Percentiles rank a stretch among this genome's conserved stretches.
phyloP scores from a whole-genome alignment of 92 coral and sea anemone species.

The Epizoanthus illoricatus region DNA sequence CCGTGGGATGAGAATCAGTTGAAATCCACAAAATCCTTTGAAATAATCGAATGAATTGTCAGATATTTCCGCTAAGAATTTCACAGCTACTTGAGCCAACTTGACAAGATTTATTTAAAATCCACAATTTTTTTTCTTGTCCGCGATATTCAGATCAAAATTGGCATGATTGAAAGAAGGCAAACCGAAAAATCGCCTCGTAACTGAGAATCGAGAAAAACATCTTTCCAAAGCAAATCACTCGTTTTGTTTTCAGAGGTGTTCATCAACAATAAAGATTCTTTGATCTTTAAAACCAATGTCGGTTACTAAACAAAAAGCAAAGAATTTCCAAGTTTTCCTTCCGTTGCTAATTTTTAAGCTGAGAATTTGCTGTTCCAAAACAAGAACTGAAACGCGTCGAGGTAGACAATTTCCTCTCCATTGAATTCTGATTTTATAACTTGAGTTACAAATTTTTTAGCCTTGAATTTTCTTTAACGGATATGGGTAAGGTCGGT shows the following conservation, averaged over 20 bases:
- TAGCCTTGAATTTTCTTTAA: slow-evolving; percentile 9
- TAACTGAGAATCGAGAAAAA: not conserved
- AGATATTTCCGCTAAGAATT: slow-evolving; percentile 1
- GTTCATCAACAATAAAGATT: slow-evolving; percentile 12
- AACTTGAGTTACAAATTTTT: not conserved
- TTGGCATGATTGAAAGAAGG: not conserved
- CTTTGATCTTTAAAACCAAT: slow-evolving; percentile 27
- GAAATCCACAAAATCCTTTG: not conserved
- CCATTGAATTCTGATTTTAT: not conserved
- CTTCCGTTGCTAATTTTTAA: slow-evolving; percentile 25
- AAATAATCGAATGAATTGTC: not conserved
- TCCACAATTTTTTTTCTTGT: not conserved
- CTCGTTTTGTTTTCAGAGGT: slow-evolving; percentile 17
- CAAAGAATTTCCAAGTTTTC: not conserved
- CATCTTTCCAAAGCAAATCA: slow-evolving; percentile 26
- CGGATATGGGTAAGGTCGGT: not conserved
- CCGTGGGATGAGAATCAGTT: not conserved
- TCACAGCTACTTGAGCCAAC: not conserved
- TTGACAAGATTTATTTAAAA: too few relatives aligned
- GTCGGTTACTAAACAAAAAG: slow-evolving; percentile 31
- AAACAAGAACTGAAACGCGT: not conserved
- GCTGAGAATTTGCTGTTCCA: not conserved
- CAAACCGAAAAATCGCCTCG: not conserved
- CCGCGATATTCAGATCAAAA: too few relatives aligned
- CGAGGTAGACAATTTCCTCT: not conserved